Base-by-base conservation (phyloP, 2,888 invertebrate species). In the Stegana nigrithorax region DNA sequence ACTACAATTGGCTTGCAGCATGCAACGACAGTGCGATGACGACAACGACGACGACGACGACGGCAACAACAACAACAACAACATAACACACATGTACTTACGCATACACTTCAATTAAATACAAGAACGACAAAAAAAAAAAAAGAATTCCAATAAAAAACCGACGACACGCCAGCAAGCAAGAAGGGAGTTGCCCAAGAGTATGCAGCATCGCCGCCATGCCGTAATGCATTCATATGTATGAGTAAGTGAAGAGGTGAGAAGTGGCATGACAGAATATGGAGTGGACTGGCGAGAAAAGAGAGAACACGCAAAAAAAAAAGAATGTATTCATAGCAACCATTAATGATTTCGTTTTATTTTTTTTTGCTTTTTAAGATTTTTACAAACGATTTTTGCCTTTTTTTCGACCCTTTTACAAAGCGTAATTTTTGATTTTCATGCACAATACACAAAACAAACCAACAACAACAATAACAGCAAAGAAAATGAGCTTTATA, bases 41-140 rank as follows among this genome's bases (percentile, higher is more conserved):
- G n/a, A n/a, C n/a, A n/a, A 62, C 62, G 67, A 64, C 36, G 39
- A 67, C 59, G 45, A 17, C 26, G 21, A 27, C 32, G 19, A 3
- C 60, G 19, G 25, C 45, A 53, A 21, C 55, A 39, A 45, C 42
- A 45, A 45, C 45, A 25, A 56, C 44, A 17, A 60, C 63, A 71
- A 71, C 78, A 68, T 65, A 65, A 69, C 73, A 77, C 44, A 44
- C 10, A 44, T 17, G 17, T 44, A 44, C 21, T 12, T 5, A 44
- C 21, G 19, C 21, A 47, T 25, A 47, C 47, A 36, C 53, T 81
- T 81, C 72, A 81, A 80, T 76, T 81, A 78, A 72, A 75, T 76
- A 77, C 73, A 77, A 80, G 75, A 75, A 80, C 79, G 80, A 80
- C 75, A 60, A 75, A 72, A 68, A 68, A 70, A 73, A 66, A 67